Evolutionary conservation across 2,797 vertebrate species (phyloP), one percentile per base, ranked within the genome.

Genomic region (Phataginus tetradactyla): DNA sequence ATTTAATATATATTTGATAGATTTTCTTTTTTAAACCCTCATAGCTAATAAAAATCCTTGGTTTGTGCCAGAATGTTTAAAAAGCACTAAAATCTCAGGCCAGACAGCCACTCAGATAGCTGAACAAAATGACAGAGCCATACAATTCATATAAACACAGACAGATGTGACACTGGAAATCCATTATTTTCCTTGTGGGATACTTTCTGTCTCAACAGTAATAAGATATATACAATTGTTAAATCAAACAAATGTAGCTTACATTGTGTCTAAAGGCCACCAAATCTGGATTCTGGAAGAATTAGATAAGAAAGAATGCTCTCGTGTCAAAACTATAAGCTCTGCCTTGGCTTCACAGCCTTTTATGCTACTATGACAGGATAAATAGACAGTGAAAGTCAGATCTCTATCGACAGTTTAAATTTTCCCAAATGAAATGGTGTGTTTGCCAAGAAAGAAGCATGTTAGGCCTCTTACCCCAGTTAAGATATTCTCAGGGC

Each of bases 231-330:
- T 79, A 39, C 90, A 95, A 4, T 42, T 89, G 49, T 85, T 89
- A 45, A 86, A 59, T 64, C 86, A 91, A 91, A 86, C 80, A 83
- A 51, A 88, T 66, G 39, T 18, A 55, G 42, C 55, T 95, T 94
- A 75, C 59, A 49, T 75, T 88, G 80, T 91, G 42, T 91, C 53
- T 87, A 94, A 91, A 96, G 86, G 61, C 59, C 55, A 89, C 68
- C 23, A 69, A 81, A 72, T 80, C 81, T 89, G 78, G 66, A 78
- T 86, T 87, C 85, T 91, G 90, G 15, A 74, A 94, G 69, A 90
- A 75, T 61, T 80, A 88, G 92, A 68, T 85, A 94, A 87, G 57
- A 86, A 55, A 81, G 72, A 72, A 85, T 63, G 37, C 63, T 68
- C 45, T 86, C 64, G 14, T 91, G 79, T 86, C 14, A 32, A 69